Evolutionary conservation across 2,113 vertebrate species (phyloP).

Genomic region (Manacus vitellinus): DNA sequence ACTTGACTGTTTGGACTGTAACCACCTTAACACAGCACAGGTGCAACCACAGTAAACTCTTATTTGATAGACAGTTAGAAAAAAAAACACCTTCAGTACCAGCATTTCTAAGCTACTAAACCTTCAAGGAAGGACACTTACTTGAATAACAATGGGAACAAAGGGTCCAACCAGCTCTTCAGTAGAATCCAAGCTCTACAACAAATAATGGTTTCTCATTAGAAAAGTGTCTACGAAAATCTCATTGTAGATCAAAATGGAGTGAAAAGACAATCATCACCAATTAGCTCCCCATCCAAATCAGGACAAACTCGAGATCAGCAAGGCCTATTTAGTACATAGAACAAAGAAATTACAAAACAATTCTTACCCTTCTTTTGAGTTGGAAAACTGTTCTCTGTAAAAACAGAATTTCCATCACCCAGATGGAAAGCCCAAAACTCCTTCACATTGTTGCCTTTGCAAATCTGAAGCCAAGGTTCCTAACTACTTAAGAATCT

Average conservation of each 20-base stretch:
- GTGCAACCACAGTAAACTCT: background rate
- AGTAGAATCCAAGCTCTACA: slow-evolving; percentile 81
- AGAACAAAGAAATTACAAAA: background rate
- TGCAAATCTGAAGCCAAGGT: background rate
- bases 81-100: background rate
- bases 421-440: background rate
- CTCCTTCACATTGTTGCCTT: background rate
- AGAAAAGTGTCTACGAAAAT: background rate
- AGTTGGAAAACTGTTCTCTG: background rate
- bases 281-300: background rate
- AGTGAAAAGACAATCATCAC: background rate
- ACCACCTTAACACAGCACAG: background rate
- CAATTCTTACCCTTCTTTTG: background rate
- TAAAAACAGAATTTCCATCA: background rate
- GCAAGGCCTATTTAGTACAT: background rate
- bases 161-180: slow-evolving; percentile 79
- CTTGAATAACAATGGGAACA: slow-evolving; percentile 59
- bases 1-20: background rate
- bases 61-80: background rate
- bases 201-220: slow-evolving; percentile 18
- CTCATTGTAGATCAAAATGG: background rate
- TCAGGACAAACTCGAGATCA: background rate
- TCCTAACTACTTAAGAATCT: background rate
- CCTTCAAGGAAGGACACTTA: slow-evolving; percentile 51
- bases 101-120: background rate